These are phyloP conservation scores for Bubo scandiacus DNA, from an alignment of 2,113 vertebrate genomes.

Conservation along the genomic window DNA sequence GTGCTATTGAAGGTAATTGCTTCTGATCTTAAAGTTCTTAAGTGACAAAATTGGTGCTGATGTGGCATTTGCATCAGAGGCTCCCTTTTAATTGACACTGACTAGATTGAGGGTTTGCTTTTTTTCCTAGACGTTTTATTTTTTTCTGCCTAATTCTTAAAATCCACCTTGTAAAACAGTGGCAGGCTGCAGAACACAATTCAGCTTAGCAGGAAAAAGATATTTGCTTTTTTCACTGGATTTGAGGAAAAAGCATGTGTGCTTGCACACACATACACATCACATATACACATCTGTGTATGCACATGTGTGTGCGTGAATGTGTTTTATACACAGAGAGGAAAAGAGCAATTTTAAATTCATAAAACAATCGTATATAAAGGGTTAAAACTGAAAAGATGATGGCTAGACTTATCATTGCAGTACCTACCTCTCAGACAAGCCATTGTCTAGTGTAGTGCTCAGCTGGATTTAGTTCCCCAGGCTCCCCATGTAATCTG, in stretches of 20 bases:
- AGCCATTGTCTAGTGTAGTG: background rate
- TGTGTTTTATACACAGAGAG: background rate
- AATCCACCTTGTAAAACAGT: constrained; percentile 9
- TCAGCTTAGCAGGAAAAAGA: background rate
- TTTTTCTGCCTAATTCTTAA: constrained; percentile 57
- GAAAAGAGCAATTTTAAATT: background rate
- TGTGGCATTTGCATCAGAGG: constrained; percentile 82
- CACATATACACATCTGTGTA: background rate
- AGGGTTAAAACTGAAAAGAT: background rate
- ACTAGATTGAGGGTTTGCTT: constrained; percentile 42
- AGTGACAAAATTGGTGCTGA: constrained; percentile 86
- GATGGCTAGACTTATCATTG: background rate
- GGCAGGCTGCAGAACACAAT: background rate
- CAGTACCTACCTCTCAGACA: background rate
- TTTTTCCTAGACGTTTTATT: constrained; percentile 22
- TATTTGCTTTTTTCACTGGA: background rate
- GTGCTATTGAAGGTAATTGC: constrained; percentile 85
- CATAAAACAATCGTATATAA: background rate
- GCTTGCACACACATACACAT: accelerated
- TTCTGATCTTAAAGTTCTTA: constrained; percentile 83
- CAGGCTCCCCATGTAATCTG: background rate
- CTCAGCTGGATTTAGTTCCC: background rate
- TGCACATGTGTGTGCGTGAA: accelerated
- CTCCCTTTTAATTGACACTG: constrained; percentile 76
- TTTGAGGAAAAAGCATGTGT: background rate